These are phyloP conservation scores for Gobio gobio DNA, from an alignment of 2,113 vertebrate genomes.

Conservation along the genomic window DNA sequence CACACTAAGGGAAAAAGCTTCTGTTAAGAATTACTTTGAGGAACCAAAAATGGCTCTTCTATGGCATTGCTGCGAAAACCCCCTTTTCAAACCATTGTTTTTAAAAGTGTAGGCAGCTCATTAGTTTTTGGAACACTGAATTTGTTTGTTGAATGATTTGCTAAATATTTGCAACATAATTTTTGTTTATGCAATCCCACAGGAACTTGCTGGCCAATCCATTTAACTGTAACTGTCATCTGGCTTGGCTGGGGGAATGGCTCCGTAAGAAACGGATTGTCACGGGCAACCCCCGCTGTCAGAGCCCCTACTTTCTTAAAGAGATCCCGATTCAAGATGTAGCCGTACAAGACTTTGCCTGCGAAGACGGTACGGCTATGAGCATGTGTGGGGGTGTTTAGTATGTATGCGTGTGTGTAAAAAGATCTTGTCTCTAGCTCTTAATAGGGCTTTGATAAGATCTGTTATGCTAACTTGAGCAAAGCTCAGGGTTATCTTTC, in stretches of 20 bases:
- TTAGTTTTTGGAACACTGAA: not conserved
- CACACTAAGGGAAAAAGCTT: too few relatives aligned
- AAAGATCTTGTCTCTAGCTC: conserved; percentile 12
- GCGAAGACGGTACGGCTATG: conserved; percentile 85
- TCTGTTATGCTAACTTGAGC: conserved; percentile 32
- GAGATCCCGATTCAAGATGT: conserved; percentile 99
- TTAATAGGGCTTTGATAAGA: conserved; percentile 16
- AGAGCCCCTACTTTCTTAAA: conserved; percentile 95
- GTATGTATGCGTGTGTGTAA: not conserved
- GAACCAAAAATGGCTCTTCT: too few relatives aligned
- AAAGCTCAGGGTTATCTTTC: not conserved
- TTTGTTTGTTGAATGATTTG: conserved; percentile 1
- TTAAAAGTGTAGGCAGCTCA: not conserved
- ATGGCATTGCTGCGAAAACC: too few relatives aligned
- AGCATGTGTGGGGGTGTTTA: not conserved
- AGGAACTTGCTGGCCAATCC: conserved; percentile 96
- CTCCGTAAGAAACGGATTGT: conserved; percentile 95
- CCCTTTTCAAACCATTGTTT: too few relatives aligned
- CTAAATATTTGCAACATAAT: conserved; percentile 5
- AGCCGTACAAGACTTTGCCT: conserved; percentile 96
- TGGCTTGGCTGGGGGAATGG: conserved; percentile 97
- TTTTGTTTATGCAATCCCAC: not conserved
- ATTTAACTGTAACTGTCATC: conserved; percentile 98
- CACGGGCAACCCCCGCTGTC: conserved; percentile 96
- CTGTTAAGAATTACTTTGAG: too few relatives aligned